Evolutionary conservation across 1,140 invertebrate genomes (phyloP), one percentile per base, ranked within the genome.

Genomic region (Micrasema minimum): DNA sequence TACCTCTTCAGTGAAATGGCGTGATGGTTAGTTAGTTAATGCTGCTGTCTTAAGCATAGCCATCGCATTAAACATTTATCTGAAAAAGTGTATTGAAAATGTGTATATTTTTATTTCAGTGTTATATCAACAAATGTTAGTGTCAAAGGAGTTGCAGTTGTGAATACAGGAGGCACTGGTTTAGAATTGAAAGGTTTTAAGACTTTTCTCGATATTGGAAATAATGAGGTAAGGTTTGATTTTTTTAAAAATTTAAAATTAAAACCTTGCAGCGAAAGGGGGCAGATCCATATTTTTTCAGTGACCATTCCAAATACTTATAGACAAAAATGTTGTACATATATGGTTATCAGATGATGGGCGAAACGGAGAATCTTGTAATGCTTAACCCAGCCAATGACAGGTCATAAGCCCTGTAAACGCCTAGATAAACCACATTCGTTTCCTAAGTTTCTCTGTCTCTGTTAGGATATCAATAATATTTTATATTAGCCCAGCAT

Each of bases 161-260:
- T 57, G 53, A 31, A 37, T 10, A 37, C 37, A n/a, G 31, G 14
- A 2, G 7, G 12, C 20, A 0, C 16, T 12, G 31, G 10, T 16
- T 1, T 57, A 11, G 26, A 12, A 7, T 14, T 57, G 26, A 26
- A 26, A 1, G 53, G 53, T 1, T 57, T 57, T n/a, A 31, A 57
- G 11, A 11, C 26, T 9, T 2, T 10, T 26, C 50, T 51, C 1
- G 50, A 51, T 26, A 22, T 51, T 22, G 12, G 3, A 51, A 3
- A 51, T 2, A 51, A 51, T 9, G n/a, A 51, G 7, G 50, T 51
- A 51, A n/a, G n/a, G n/a, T 51, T 9, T 51, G 22, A 10, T 4
- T 3, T 0, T 6, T 0, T 45, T 14, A 0, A 6, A 45, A n/a
- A n/a, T 14, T 14, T 45, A 45, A 43, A 3, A 11, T 43, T 5